Evolutionary conservation across 2,797 vertebrate genomes (phyloP), one percentile per base, ranked within the genome.

Genomic region (Balearica regulorum): DNA sequence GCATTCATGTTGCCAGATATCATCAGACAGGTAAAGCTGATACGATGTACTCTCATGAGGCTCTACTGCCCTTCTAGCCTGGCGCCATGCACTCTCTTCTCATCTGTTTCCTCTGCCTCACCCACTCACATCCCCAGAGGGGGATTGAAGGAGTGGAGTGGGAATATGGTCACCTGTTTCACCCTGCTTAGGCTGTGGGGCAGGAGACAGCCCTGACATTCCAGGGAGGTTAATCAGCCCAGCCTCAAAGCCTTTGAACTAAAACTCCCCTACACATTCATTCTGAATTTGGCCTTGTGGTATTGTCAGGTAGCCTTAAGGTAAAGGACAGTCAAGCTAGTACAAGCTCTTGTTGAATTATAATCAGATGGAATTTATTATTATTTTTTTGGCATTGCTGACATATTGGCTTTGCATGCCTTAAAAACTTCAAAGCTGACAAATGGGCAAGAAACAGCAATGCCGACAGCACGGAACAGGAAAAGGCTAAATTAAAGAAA

Each of bases 341-440:
- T 95, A 84, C 87, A 95, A 76, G 96, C 64, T 93, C 31, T 82
- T 90, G 33, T 31, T 93, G 60, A 89, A 87, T 69, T 93, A 87
- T 84, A 86, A 96, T 92, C 70, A 92, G 73, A 82, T 89, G 70
- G 72, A 78, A 82, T 84, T 90, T 91, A 44, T 93, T 90, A 77
- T 78, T 75, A 35, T 68, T 92, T 76, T 82, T 95, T 88, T 94
- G 70, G 64, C 77, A 54, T 82, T 81, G 62, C 77, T 93, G 80
- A 83, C 37, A 29, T 90, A 51, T 12, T 71, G 46, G 33, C 66
- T 94, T 85, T 93, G 64, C 26, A 79, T 2, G 5, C 22, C 41
- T 89, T 90, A 57, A 70, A 87, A 94, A 94, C 91, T 89, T 96
- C 92, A 96, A 96, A 95, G 93, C 81, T 87, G 54, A 72, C 80